phyloP scores from a whole-genome alignment of 2,888 invertebrate genomes.

The Trichogramma evanescens region DNA sequence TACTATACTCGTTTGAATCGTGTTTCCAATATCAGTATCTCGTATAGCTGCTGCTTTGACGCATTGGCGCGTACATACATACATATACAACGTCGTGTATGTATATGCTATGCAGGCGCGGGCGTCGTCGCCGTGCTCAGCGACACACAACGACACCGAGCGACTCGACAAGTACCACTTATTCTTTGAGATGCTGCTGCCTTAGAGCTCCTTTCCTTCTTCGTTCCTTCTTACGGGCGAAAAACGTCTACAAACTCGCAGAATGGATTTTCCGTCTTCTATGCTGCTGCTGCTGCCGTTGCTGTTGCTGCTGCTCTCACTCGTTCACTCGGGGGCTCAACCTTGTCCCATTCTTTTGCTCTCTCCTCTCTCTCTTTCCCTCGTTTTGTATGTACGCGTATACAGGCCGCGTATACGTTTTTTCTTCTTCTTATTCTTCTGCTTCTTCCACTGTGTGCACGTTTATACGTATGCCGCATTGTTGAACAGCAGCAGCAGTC shows the following conservation, averaged over 20 bases:
- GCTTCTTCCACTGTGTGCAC: neutral
- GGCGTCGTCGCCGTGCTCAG: no score
- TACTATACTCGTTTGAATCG: slow-evolving; percentile 18
- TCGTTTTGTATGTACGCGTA: neutral
- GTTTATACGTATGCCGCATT: neutral
- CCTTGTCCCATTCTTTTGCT: neutral
- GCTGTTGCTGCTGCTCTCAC: neutral
- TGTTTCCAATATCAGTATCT: slow-evolving; percentile 26
- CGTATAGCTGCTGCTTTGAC: slow-evolving; percentile 20
- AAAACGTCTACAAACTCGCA: slow-evolving; percentile 4
- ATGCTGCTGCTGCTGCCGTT: neutral
- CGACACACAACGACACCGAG: no score
- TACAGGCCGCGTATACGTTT: neutral
- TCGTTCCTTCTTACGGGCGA: slow-evolving; percentile 5
- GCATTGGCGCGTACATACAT: slow-evolving; percentile 14
- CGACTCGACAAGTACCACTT: slow-evolving; percentile 19
- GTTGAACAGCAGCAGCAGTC: slow-evolving; percentile 1
- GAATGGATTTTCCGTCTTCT: slow-evolving; percentile 13
- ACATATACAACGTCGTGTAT: no score
- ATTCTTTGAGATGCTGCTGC: neutral
- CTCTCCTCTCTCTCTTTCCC: slow-evolving; percentile 4
- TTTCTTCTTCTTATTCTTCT: neutral
- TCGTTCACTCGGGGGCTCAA: no score
- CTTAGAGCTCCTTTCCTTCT: neutral
- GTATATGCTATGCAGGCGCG: no score